These are phyloP conservation scores for Melanchra persicariae DNA, from an alignment of 2,888 invertebrate genomes.

Conservation along the genomic window DNA sequence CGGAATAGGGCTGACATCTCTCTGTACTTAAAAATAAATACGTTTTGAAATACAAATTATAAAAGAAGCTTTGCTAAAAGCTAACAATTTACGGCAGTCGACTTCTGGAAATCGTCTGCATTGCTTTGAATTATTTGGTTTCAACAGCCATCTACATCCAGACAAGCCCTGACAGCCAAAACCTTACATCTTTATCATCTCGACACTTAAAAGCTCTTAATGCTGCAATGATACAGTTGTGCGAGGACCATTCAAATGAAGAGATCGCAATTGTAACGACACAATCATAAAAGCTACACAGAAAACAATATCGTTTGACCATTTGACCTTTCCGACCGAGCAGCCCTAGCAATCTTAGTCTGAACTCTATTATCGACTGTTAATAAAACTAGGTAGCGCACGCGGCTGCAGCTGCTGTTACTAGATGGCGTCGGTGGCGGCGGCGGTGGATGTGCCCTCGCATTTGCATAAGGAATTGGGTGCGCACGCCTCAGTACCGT, in stretches of 20 bases:
- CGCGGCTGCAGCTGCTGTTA: slow-evolving; percentile 68
- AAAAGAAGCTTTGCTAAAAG: background rate
- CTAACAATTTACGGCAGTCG: background rate
- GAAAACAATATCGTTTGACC: slow-evolving; percentile 50
- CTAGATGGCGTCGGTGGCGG: slow-evolving; percentile 72
- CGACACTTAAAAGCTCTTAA: background rate
- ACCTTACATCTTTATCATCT: background rate
- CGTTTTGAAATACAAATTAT: background rate
- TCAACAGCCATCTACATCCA: background rate
- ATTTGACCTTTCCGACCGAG: slow-evolving; percentile 62
- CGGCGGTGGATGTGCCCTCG: slow-evolving; percentile 75
- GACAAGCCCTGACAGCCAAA: background rate
- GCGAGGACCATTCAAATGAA: slow-evolving; percentile 15
- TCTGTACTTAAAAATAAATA: background rate
- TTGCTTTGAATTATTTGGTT: background rate
- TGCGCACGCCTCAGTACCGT: slow-evolving; percentile 85
- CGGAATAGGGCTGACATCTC: slow-evolving; percentile 57
- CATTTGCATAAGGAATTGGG: slow-evolving; percentile 90
- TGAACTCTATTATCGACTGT: slow-evolving; percentile 80
- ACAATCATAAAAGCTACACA: slow-evolving; percentile 43
- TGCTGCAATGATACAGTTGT: background rate
- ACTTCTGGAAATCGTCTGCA: background rate
- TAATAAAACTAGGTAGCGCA: slow-evolving; percentile 82
- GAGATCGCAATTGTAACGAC: slow-evolving; percentile 24
- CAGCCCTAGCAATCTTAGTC: slow-evolving; percentile 72